A percentile compares a stretch with the other conserved stretches of the same genome.
phyloP scores from a whole-genome alignment of 2,888 invertebrate genomes.

The Embidobia sp. region DNA sequence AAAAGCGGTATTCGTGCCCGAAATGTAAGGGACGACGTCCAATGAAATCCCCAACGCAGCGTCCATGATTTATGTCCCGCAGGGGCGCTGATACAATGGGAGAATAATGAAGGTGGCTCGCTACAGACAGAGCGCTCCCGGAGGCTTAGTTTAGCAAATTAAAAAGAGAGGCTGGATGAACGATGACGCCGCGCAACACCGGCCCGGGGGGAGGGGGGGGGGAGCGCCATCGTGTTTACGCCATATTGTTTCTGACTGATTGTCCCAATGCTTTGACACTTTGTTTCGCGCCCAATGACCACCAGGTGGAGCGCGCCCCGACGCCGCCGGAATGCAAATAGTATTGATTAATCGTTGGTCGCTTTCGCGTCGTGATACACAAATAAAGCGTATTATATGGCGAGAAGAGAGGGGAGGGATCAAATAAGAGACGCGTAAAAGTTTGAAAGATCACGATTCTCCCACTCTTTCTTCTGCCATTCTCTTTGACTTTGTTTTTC shows the following conservation, averaged over 20 bases:
- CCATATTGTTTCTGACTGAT: slow-evolving; percentile 54
- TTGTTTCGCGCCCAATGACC: not conserved
- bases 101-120: slow-evolving; percentile 79
- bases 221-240: slow-evolving; percentile 18
- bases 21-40: slow-evolving; percentile 70
- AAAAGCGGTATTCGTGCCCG: slow-evolving; percentile 62
- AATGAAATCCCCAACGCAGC: slow-evolving; percentile 70
- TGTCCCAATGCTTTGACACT: slow-evolving; percentile 18
- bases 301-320: slow-evolving; percentile 31
- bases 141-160: slow-evolving; percentile 77
- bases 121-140: slow-evolving; percentile 71
- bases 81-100: slow-evolving; percentile 78
- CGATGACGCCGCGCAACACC: slow-evolving; percentile 18
- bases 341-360: slow-evolving; percentile 39
- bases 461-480: no score
- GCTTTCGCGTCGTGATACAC: slow-evolving; percentile 26
- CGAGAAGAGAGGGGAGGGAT: not conserved
- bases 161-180: slow-evolving; percentile 71
- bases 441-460: slow-evolving; percentile 42
- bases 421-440: slow-evolving; percentile 22
- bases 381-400: slow-evolving; percentile 3
- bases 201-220: slow-evolving; percentile 30
- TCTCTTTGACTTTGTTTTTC: no score
- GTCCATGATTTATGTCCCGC: slow-evolving; percentile 76
- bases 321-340: slow-evolving; percentile 16